These are phyloP conservation scores for Cecropterus lyciades DNA, from an alignment of 1,140 invertebrate genomes.

Conservation along the genomic window DNA sequence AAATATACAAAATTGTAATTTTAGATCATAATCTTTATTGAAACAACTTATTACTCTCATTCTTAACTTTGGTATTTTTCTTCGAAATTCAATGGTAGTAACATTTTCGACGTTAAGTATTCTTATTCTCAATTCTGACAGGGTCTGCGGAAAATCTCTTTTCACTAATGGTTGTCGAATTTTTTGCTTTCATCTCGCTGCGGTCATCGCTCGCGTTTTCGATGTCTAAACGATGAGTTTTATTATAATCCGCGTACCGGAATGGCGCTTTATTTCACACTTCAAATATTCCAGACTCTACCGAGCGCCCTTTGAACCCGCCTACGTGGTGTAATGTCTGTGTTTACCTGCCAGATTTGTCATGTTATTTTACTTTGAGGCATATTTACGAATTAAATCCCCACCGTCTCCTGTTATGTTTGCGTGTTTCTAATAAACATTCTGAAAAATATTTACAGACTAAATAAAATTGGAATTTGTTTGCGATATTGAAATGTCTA, in stretches of 20 bases:
- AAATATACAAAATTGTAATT: too few relatives aligned
- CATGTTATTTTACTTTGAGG: slow-evolving; percentile 16
- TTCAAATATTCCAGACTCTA: slow-evolving; percentile 53
- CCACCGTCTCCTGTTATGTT: neutral
- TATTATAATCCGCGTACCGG: slow-evolving; percentile 46
- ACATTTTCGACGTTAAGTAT: too few relatives aligned
- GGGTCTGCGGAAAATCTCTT: neutral
- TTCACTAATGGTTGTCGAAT: neutral
- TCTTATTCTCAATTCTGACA: too few relatives aligned
- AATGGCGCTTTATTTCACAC: slow-evolving; percentile 57
- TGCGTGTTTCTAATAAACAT: neutral
- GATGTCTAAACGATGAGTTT: slow-evolving; percentile 40
- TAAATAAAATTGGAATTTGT: neutral
- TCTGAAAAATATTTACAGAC: neutral
- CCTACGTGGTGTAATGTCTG: slow-evolving; percentile 45
- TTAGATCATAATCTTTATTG: too few relatives aligned
- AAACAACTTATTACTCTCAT: too few relatives aligned
- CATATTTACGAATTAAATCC: slow-evolving; percentile 6
- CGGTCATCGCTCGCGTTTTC: slow-evolving; percentile 9
- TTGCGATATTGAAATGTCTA: too few relatives aligned
- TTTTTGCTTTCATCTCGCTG: neutral
- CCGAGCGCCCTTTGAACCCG: slow-evolving; percentile 48
- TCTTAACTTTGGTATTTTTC: too few relatives aligned
- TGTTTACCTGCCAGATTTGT: slow-evolving; percentile 45
- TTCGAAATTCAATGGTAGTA: too few relatives aligned